Base-by-base conservation (phyloP, 2,888 invertebrate species). In the Megamerina dolium region DNA sequence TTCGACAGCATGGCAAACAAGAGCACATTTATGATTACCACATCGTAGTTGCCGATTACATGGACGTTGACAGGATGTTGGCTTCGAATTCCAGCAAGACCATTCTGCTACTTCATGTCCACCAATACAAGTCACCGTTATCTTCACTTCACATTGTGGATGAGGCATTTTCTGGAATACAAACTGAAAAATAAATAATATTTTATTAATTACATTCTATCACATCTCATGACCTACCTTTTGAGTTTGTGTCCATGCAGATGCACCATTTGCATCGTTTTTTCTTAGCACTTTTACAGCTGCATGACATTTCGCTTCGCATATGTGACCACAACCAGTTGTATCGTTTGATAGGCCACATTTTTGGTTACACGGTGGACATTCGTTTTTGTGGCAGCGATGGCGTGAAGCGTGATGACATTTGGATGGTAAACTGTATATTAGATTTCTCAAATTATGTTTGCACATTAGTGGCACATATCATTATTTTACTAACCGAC, bases 341-440 rank as follows among this genome's bases (percentile, higher is more conserved):
- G 48, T 50, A 23, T 59, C 57, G 48, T 70, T 69, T 35, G 48
- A 46, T 8, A 83, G 78, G 9, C 75, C 75, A 66, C 95, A 95
- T 29, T 78, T 73, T 57, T 88, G 84, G 48, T 74, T 77, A 63
- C 95, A 95, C 0, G 85, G 81, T 1, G 92, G 87, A 63, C 92
- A 93, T 23, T 82, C 79, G 1, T 85, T 86, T 57, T 85, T 85
- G 64, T 93, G 92, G 60, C 92, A 93, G 37, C 74, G 75, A 66
- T 91, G 91, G 13, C 76, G 76, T 53, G 84, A 82, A 45, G 85
- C 78, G 66, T 95, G 95, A 56, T 92, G 88, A 70, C 95, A 95
- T 63, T 85, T 83, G 4, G 90, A 81, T 26, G 86, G 83, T 35
- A 82, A 76, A 57, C 83, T 67, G 43, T 6, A 40, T 20, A 19